Evolutionary conservation across 2,888 invertebrate species (phyloP), one percentile per base, ranked within the genome.

Genomic region (Ichneumon xanthorius): DNA sequence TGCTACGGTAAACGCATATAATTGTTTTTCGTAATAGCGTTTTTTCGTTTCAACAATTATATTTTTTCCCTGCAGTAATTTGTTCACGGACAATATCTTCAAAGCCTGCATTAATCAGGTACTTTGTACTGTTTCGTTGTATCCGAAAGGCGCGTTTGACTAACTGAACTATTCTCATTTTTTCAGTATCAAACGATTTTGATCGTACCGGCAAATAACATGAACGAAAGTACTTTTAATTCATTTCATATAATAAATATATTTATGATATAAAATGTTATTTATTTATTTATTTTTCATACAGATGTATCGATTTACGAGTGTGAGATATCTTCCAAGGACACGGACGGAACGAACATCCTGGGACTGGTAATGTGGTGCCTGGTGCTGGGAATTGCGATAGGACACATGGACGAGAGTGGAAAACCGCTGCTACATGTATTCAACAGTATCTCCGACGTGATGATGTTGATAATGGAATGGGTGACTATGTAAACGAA

Each of bases 401-500:
- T 99, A 82, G 98, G 98, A 48, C 96, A 97, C 90, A 96, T 99
- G 96, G 97, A 97, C 0, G 79, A 88, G 1, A 95, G 96, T 91
- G 98, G 98, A 78, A 96, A 96, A 88, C 96, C 98, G 19, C 94
- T 99, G 80, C 95, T 97, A 88, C 95, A 97, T 82, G 97, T 99
- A 94, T 99, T 99, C 94, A 96, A 96, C 84, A 95, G 97, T 1
- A 94, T 99, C 26, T 97, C 98, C 40, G 98, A 98, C 92, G 97
- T 98, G 37, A 98, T 98, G 96, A 99, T 99, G 98, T 97, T 97
- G 79, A 97, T 99, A 88, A 99, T 99, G 88, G 96, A 97, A 86
- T 97, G 98, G 96, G 98, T 99, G 89, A 99, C 99, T 93, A 98
- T 98, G 98, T 98, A 93, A 95, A 65, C 9, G 5, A 14, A 48